Percentiles rank a stretch among this genome's conserved stretches.
phyloP scores from a whole-genome alignment of 2,797 vertebrate genomes.

The Tangara arthus region DNA sequence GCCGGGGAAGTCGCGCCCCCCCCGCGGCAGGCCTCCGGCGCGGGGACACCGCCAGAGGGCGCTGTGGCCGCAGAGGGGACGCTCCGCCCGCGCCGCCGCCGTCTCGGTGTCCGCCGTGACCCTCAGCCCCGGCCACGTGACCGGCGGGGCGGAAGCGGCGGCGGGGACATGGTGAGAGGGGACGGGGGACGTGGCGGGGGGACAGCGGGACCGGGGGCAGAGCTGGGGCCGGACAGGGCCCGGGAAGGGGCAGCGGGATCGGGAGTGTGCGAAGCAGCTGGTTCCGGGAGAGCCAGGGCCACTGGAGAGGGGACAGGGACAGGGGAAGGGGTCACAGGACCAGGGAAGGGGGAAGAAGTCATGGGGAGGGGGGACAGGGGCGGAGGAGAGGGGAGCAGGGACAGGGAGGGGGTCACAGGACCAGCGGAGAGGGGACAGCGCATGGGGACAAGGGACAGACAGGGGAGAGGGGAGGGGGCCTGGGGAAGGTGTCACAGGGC shows the following conservation, averaged over 20 bases:
- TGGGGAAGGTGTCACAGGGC: not conserved
- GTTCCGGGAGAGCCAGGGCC: not conserved
- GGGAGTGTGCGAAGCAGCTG: not conserved
- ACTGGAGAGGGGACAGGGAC: not conserved
- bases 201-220: not conserved
- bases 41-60: not conserved
- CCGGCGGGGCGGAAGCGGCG: not conserved
- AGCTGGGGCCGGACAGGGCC: not conserved
- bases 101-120: not conserved
- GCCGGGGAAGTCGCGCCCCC: too few relatives aligned
- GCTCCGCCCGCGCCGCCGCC: not conserved
- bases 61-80: accelerated
- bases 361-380: not conserved
- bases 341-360: not conserved
- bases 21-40: not conserved
- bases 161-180: constrained; percentile 47
- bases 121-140: not conserved
- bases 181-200: not conserved
- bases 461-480: not conserved
- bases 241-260: too few relatives aligned
- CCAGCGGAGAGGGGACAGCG: not conserved
- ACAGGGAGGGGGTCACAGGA: not conserved
- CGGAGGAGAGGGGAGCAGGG: not conserved
- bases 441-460: not conserved
- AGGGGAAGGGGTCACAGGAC: not conserved